Conservation (phyloP, 2,797 vertebrate genomes). For the Knipowitschia caucasica region DNA sequence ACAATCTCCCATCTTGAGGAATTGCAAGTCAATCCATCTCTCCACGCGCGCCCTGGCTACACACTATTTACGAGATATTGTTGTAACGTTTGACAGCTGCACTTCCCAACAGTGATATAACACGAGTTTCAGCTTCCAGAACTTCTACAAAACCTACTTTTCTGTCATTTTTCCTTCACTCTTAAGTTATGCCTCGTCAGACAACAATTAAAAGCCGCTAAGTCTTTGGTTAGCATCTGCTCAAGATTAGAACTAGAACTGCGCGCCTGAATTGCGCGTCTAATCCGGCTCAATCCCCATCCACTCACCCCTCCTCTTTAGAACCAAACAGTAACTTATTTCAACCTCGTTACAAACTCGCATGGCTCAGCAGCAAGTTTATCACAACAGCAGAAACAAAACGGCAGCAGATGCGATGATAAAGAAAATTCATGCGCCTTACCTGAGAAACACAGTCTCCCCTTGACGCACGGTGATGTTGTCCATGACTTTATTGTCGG, state of each 20-base stretch:
- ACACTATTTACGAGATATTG: background rate
- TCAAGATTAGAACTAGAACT: constrained; percentile 50
- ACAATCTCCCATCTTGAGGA: constrained; percentile 33
- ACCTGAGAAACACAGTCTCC: constrained; percentile 94
- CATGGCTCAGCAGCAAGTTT: constrained; percentile 19
- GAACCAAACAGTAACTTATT: constrained; percentile 25
- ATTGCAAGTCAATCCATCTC: constrained; percentile 14
- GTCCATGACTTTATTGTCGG: constrained; percentile 96
- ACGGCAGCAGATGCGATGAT: background rate
- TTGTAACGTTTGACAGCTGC: background rate
- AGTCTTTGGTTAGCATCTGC: constrained; percentile 52
- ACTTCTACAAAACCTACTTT: background rate
- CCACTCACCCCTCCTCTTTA: too few relatives aligned
- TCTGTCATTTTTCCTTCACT: too few relatives aligned
- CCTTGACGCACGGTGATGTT: constrained; percentile 96
- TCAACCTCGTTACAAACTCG: background rate
- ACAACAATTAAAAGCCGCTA: constrained; percentile 47
- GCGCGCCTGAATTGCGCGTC: constrained; percentile 37
- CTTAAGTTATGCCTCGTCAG: constrained; percentile 47
- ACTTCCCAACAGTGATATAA: background rate
- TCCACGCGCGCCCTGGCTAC: background rate
- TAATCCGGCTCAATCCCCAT: constrained; percentile 55
- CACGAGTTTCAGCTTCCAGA: background rate
- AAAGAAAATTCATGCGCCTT: constrained; percentile 45
- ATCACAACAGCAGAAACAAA: background rate